Evolutionary conservation across 2,888 invertebrate species (phyloP), one percentile per base, ranked within the genome.

Genomic region (Caenorhabditis angaria): DNA sequence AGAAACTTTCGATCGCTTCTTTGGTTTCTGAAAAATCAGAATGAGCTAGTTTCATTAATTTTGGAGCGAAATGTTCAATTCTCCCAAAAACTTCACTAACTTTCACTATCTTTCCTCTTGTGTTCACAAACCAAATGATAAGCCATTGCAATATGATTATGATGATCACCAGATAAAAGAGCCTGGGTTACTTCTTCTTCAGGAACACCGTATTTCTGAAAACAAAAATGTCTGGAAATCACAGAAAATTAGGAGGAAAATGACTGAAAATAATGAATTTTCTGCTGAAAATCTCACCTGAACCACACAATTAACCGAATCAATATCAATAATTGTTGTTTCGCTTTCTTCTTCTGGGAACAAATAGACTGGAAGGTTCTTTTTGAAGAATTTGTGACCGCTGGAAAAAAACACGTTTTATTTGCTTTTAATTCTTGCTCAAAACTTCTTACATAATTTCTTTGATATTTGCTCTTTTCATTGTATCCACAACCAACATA

Each of bases 111-210:
- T 81, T 96, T 95, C 41, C 86, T 91, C 88, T 96, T 96, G 89
- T 99, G 99, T 89, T 99, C 99, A 22, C 99, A 94, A 78, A 99
- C 94, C 75, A 99, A 91, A 88, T 97, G 95, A 89, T 99, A 99
- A 3, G 99, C 99, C 80, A 99, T 97, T 2, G 94, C 94, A 60
- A 99, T 90, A 88, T 97, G 97, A 89, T 99, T 96, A 87, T 97
- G 97, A 0, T 96, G 95, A 90, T 99, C 96, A 0, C 95, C 95
- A 88, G 94, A 94, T 57, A 97, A 89, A 76, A 99, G 89, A 0
- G 97, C 96, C 82, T 92, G 92, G 88, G 97, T 96, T 0, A 99
- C 97, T 89, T 99, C 97, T 50, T 92, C 91, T 86, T 97, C 95
- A 81, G 93, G 93, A 0, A 97, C 97, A 28, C 93, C 93, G 87